A percentile compares a stretch with the other conserved stretches of the same genome.
Evolutionary conservation across 2,888 invertebrate genomes (phyloP).

Genomic region (Cephus sareptanus): DNA sequence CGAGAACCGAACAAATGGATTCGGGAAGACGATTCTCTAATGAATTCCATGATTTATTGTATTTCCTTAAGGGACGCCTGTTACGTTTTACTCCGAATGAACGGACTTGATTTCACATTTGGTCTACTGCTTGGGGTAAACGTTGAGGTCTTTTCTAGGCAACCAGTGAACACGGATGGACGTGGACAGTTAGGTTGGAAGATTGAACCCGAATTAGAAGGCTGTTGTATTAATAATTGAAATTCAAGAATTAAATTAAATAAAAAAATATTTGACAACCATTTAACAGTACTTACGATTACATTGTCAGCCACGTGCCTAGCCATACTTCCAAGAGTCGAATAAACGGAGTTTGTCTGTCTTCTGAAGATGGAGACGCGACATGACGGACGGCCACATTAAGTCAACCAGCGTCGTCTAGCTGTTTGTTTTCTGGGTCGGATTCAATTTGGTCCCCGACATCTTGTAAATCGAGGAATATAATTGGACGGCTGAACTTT

Average conservation of each 20-base stretch:
- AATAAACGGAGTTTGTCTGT: slow-evolving; percentile 41
- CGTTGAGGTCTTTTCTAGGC: not conserved
- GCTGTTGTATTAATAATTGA: not conserved
- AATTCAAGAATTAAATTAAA: not conserved
- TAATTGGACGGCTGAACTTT: slow-evolving; percentile 50
- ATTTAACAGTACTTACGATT: not conserved
- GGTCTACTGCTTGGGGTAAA: not conserved
- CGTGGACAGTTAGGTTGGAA: not conserved
- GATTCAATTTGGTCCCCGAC: slow-evolving; percentile 57
- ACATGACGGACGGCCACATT: slow-evolving; percentile 55
- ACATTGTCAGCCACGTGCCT: slow-evolving; percentile 39
- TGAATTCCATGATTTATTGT: slow-evolving; percentile 54
- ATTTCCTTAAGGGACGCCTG: slow-evolving; percentile 22
- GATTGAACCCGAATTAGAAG: not conserved
- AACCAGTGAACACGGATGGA: not conserved
- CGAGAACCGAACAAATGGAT: slow-evolving; percentile 39
- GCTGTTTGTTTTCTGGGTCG: slow-evolving; percentile 48
- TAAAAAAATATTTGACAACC: not conserved
- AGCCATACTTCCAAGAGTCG: slow-evolving; percentile 38
- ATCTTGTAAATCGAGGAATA: slow-evolving; percentile 53
- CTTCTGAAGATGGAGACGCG: slow-evolving; percentile 36
- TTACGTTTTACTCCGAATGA: not conserved
- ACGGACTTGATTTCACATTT: not conserved
- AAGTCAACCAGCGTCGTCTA: slow-evolving; percentile 43
- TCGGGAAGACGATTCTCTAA: slow-evolving; percentile 43